phyloP scores from a whole-genome alignment of 92 coral and sea anemone species.

The Paragorgia papillata region DNA sequence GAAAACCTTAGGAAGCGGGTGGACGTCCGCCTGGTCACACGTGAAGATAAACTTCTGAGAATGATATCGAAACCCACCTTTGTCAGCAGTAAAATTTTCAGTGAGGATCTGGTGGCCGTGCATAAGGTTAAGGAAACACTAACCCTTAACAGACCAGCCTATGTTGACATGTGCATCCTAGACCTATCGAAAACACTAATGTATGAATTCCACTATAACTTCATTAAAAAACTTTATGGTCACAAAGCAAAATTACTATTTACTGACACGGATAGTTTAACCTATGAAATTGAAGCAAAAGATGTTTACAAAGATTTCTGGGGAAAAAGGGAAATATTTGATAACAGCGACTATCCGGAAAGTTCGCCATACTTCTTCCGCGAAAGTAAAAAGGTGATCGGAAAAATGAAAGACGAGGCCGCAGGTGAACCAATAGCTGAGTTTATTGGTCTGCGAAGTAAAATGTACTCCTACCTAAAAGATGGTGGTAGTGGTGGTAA shows the following conservation, averaged over 20 bases:
- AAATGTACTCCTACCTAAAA: not conserved
- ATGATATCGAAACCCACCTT: slow-evolving; percentile 25
- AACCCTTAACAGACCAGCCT: slow-evolving; percentile 22
- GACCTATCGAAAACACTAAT: slow-evolving; percentile 24
- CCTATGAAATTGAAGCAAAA: not conserved
- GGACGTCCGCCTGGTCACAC: not conserved
- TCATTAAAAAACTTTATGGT: not conserved
- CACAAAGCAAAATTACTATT: not conserved
- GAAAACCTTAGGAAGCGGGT: slow-evolving; percentile 33
- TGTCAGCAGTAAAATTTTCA: slow-evolving; percentile 27
- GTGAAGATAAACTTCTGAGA: slow-evolving; percentile 9
- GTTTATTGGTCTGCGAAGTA: slow-evolving; percentile 10
- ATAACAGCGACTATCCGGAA: too few species aligned
- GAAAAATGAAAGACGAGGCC: not conserved
- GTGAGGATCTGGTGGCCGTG: slow-evolving; percentile 36
- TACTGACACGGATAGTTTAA: not conserved
- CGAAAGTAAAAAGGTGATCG: not conserved
- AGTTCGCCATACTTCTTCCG: too few species aligned
- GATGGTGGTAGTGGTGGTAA: too few species aligned
- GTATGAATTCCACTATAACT: slow-evolving; percentile 22
- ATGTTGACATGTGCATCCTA: slow-evolving; percentile 31
- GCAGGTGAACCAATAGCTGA: too few species aligned
- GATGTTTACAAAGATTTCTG: not conserved
- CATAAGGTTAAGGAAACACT: slow-evolving; percentile 23
- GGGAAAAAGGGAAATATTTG: too few species aligned